These are phyloP conservation scores for Umimayanthus kanabou DNA, from an alignment of 92 coral and sea anemone genomes.

Conservation along the genomic window DNA sequence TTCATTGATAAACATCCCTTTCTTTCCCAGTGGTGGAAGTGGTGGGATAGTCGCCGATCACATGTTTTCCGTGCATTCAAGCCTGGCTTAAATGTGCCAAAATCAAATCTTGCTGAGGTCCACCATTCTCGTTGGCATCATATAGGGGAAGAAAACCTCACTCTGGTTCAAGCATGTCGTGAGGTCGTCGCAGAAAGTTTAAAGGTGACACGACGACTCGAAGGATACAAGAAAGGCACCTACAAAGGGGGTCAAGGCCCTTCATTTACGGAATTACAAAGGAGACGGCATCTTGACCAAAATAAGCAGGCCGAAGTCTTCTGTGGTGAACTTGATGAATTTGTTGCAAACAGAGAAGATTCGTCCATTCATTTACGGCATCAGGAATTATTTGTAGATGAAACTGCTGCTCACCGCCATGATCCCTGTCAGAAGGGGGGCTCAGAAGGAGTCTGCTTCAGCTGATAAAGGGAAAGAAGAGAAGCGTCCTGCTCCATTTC, in stretches of 20 bases:
- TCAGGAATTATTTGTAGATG: constrained; percentile 52
- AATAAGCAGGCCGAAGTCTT: constrained; percentile 48
- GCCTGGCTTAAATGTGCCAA: constrained; percentile 54
- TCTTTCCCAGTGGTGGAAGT: constrained; percentile 63
- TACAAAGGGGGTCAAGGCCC: constrained; percentile 66
- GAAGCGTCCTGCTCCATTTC: constrained; percentile 35
- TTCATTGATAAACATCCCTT: constrained; percentile 58
- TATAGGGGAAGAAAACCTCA: constrained; percentile 56
- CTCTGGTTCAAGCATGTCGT: constrained; percentile 56
- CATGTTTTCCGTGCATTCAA: constrained; percentile 65
- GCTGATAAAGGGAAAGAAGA: constrained; percentile 32
- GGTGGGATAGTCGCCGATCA: constrained; percentile 61
- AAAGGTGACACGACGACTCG: constrained; percentile 49
- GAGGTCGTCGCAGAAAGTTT: constrained; percentile 62
- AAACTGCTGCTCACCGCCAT: constrained; percentile 56
- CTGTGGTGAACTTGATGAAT: constrained; percentile 59
- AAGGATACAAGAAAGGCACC: constrained; percentile 49
- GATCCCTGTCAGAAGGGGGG: constrained; percentile 52
- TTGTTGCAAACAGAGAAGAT: constrained; percentile 10
- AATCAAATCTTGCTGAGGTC: constrained; percentile 58
- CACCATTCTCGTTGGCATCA: constrained; percentile 68
- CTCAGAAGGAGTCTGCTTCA: constrained; percentile 31
- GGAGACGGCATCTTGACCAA: constrained; percentile 52
- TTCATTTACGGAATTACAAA: constrained; percentile 44
- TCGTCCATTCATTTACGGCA: neutral